phyloP scores from a whole-genome alignment of 2,888 invertebrate genomes.

The Cheilosia scutellata region DNA sequence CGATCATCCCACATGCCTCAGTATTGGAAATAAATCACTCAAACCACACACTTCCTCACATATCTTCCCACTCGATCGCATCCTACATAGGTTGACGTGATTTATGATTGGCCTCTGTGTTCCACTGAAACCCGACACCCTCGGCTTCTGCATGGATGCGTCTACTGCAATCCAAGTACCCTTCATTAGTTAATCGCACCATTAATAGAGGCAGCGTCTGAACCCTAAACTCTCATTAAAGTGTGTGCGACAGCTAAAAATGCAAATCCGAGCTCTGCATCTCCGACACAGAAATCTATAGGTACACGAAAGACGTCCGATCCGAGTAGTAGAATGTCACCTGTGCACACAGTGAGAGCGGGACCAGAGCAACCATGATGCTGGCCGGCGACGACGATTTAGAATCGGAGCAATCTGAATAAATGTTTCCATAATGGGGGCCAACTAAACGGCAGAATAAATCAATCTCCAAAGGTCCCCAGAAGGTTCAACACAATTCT shows the following conservation, averaged over 20 bases:
- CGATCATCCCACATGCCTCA: not conserved
- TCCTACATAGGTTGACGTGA: not conserved
- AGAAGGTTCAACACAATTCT: not conserved
- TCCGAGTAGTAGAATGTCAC: constrained; percentile 35
- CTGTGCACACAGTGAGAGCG: not conserved
- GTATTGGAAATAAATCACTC: not conserved
- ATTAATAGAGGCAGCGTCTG: not conserved
- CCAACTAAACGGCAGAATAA: constrained; percentile 47
- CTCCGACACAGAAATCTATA: not conserved
- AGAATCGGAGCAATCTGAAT: constrained; percentile 58
- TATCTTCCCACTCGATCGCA: not conserved
- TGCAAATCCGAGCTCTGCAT: constrained; percentile 18
- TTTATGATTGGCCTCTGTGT: not conserved
- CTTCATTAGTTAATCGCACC: constrained; percentile 4
- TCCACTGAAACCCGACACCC: constrained; percentile 13
- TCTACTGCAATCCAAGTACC: not conserved
- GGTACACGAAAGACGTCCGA: not conserved
- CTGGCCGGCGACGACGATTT: not conserved
- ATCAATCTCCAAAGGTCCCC: constrained; percentile 37
- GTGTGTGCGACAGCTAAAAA: constrained; percentile 21
- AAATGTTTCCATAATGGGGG: constrained; percentile 58
- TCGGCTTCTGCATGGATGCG: constrained; percentile 23
- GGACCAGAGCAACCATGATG: not conserved
- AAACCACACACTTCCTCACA: not conserved
- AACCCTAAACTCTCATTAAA: constrained; percentile 20